Base-by-base conservation (phyloP, 2,888 invertebrate species). In the Ormyrus labotus region DNA sequence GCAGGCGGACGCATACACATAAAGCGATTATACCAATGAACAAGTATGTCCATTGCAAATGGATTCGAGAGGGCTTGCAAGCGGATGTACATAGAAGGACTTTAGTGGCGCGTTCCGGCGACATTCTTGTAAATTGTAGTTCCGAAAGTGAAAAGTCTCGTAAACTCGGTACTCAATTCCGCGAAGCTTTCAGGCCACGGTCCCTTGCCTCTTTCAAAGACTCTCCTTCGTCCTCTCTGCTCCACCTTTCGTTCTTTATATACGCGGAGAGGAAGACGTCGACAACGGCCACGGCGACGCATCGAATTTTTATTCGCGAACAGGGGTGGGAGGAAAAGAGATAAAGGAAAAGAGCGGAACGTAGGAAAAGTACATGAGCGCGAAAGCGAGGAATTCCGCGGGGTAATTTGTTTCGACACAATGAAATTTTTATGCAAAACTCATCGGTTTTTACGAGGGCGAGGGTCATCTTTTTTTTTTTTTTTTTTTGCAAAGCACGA, bases 141-240 rank as follows among this genome's bases (percentile, higher is more conserved):
- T 81, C 78, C 78, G 71, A 82, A 81, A 82, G 78, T 82, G 81
- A 82, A 82, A 82, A 82, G 82, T 82, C 81, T 81, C 76, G 78
- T 79, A 82, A 79, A 82, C 81, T 82, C 73, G 82, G 78, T 68
- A 80, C 74, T 80, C 80, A 77, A 82, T 82, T 82, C 69, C 63
- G 63, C 76, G 68, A 73, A 55, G 76, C 80, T 82, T 80, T 80
- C 79, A 80, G 60, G 65, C 64, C 48, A 67, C 68, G 78, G 78
- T 67, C 63, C 34, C 67, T 65, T 69, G 55, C 7, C 55, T 63
- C 75, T 70, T 75, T 75, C 57, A 64, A 65, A 74, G 75, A 63
- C 75, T 69, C 73, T 68, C 61, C 50, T 55, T 48, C 7, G 34
- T 34, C 51, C 19, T 47, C 13, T 47, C 13, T 51, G 53, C 55